phyloP scores from a whole-genome alignment of 2,888 invertebrate species.

The Nebria salina region DNA sequence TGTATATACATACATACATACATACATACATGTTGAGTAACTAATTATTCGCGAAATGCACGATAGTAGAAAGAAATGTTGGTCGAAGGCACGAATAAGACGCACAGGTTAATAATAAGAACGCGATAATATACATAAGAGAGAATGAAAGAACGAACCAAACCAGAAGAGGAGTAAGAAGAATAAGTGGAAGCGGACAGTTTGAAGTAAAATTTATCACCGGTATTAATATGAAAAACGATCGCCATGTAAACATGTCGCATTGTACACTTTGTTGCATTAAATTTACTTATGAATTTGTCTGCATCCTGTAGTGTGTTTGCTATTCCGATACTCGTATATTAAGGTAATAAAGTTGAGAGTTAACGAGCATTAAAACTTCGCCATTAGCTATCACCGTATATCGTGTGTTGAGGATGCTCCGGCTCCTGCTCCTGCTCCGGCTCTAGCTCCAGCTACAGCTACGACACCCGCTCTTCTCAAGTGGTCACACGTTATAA shows the following conservation, averaged over 20 bases:
- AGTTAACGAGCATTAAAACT: slow-evolving; percentile 54
- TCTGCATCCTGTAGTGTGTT: slow-evolving; percentile 48
- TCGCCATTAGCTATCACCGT: slow-evolving; percentile 52
- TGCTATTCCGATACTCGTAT: slow-evolving; percentile 50
- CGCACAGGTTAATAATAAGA: slow-evolving; percentile 9
- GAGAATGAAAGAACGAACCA: background rate
- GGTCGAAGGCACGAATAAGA: background rate
- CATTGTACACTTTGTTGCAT: slow-evolving; percentile 47
- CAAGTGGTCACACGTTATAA: background rate
- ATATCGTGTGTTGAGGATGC: slow-evolving; percentile 47
- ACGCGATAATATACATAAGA: background rate
- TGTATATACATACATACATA: too few relatives aligned
- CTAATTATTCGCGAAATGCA: slow-evolving; percentile 12
- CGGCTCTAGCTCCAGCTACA: background rate
- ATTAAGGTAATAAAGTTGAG: slow-evolving; percentile 52
- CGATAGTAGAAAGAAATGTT: slow-evolving; percentile 1
- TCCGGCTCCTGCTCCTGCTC: background rate
- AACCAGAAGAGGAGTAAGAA: slow-evolving; percentile 3
- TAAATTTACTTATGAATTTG: slow-evolving; percentile 47
- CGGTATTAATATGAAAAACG: slow-evolving; percentile 47
- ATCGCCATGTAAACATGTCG: slow-evolving; percentile 44
- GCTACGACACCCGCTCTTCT: background rate
- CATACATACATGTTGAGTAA: background rate
- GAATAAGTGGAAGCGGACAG: slow-evolving; percentile 22
- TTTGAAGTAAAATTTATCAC: slow-evolving; percentile 46